Conservation (phyloP, 2,797 vertebrate species). For the Xyrichtys novacula region DNA sequence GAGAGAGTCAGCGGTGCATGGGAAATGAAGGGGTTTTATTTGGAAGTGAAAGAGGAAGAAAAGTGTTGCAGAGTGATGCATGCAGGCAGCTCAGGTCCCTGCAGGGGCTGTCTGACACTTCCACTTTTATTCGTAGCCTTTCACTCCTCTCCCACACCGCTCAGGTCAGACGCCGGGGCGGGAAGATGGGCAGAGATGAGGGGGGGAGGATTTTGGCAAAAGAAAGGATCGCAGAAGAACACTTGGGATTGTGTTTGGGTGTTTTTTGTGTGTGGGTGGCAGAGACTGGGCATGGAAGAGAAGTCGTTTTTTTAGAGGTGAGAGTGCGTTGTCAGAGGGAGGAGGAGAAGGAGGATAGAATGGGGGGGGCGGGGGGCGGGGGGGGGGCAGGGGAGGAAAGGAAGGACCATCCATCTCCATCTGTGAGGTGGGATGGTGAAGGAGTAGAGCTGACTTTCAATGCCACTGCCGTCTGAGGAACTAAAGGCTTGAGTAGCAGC, state of each 20-base stretch:
- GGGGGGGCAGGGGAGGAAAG: neutral
- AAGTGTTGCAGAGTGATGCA: conserved; percentile 25
- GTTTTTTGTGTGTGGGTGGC: conserved; percentile 6
- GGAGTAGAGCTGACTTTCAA: conserved; percentile 51
- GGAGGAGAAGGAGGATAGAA: conserved; percentile 21
- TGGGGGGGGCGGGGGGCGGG: neutral
- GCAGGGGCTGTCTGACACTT: conserved; percentile 63
- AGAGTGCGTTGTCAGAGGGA: conserved; percentile 34
- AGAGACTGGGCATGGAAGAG: conserved; percentile 3
- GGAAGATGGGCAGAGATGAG: conserved; percentile 12
- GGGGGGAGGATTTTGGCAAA: conserved; percentile 10
- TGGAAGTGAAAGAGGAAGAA: conserved; percentile 33
- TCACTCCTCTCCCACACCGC: conserved; percentile 52
- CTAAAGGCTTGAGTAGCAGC: conserved; percentile 27
- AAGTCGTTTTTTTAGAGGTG: conserved; percentile 45
- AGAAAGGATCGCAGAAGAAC: conserved; percentile 29
- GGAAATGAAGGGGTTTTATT: conserved; percentile 17
- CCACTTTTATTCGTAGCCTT: conserved; percentile 57
- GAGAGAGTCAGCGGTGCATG: neutral
- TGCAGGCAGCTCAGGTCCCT: conserved; percentile 39
- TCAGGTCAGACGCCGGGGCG: conserved; percentile 30
- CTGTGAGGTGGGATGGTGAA: conserved; percentile 33
- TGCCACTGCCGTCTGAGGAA: conserved; percentile 38
- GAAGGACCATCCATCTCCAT: conserved; percentile 61
- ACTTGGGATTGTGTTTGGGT: conserved; percentile 15